Evolutionary conservation across 2,113 vertebrate genomes (phyloP).

Genomic region (Mormyrus lacerda): DNA sequence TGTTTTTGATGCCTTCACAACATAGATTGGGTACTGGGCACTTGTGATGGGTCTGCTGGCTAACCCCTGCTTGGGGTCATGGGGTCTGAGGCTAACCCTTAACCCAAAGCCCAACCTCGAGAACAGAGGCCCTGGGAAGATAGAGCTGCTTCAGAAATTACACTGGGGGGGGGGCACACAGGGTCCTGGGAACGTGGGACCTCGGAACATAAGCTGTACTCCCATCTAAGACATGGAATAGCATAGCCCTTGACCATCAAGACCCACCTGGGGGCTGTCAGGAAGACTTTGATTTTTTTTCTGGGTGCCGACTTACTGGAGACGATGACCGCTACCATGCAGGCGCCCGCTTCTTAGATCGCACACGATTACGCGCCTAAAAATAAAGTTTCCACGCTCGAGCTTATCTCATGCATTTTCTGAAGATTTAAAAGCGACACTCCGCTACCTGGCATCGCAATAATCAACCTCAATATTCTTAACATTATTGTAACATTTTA

Average conservation of each 20-base stretch:
- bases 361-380: background rate
- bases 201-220: background rate
- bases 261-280: background rate
- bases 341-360: background rate
- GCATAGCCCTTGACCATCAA: background rate
- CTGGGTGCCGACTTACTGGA: background rate
- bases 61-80: background rate
- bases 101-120: background rate
- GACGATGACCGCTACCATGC: background rate
- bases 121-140: background rate
- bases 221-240: background rate
- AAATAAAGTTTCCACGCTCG: background rate
- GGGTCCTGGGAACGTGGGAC: background rate
- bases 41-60: background rate
- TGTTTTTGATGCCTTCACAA: background rate
- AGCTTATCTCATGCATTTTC: background rate
- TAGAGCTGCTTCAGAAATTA: background rate
- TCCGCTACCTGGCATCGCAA: background rate
- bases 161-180: background rate
- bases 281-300: background rate
- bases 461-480: background rate
- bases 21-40: background rate
- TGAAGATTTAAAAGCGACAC: background rate
- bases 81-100: background rate
- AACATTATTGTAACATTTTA: constrained; percentile 77